Base-by-base conservation (phyloP, 2,113 vertebrate species). In the Lathamus discolor region DNA sequence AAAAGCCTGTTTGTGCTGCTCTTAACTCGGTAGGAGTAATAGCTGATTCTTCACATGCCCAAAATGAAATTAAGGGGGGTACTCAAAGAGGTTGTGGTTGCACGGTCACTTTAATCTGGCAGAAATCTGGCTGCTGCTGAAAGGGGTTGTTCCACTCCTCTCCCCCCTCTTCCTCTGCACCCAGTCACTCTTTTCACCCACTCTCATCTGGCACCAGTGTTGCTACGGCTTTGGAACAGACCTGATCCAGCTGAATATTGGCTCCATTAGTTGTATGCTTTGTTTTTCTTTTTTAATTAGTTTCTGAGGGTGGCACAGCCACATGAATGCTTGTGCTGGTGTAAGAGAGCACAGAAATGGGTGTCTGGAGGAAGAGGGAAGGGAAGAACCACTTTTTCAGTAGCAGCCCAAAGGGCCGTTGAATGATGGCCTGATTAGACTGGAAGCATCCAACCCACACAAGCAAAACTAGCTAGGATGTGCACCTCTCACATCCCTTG, bases 51-150 rank as follows among this genome's bases (percentile, higher is more conserved):
- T 94, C 91, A 54, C 59, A 9, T 85, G 88, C 88, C 91, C 93
- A 88, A 86, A 92, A 55, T 84, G 93, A 97, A 95, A 94, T 96
- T 90, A 89, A 96, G 92, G 88, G 83, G 92, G 74, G 86, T 94
- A 13, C 86, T 94, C 91, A 92, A 92, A 91, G 95, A 89, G 93
- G 43, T 27, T 69, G 52, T 95, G 95, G 94, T 95, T 96, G 41
- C 94, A 93, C 0, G 39, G 94, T 86, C 89, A 86, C 95, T 97
- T 96, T 92, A 94, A 92, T 91, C 86, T 94, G 88, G 95, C 83
- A 39, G 88, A 72, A 93, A 78, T 92, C 86, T 92, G 96, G 89
- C 92, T 75, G 91, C 94, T 92, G 92, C 94, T 95, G 95, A 84
- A 92, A 93, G 81, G 66, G 79, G 64, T 31, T 77, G 86, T 33